A percentile compares a stretch with the other conserved stretches of the same genome.
Evolutionary conservation across 1,140 invertebrate species (phyloP).

Genomic region (Fopius arisanus): DNA sequence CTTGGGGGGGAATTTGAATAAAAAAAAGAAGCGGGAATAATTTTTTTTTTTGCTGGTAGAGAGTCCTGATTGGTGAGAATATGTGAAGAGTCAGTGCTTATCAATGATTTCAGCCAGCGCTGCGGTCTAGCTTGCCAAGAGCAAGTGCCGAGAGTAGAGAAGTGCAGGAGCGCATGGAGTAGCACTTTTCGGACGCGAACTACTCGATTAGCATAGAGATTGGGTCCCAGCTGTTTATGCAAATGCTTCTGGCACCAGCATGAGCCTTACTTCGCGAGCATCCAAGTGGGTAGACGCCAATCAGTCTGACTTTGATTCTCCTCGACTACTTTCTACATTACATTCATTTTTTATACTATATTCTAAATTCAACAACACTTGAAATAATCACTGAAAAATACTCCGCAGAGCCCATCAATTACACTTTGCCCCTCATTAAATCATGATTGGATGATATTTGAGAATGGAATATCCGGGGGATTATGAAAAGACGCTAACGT

Average conservation of each 20-base stretch:
- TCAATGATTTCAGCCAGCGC: background rate
- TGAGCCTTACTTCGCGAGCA: background rate
- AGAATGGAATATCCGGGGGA: background rate
- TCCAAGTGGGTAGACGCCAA: background rate
- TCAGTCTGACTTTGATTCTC: background rate
- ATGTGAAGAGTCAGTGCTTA: conserved; percentile 12
- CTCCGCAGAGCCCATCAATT: background rate
- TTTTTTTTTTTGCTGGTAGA: too few species aligned
- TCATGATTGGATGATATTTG: background rate
- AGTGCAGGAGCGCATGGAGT: background rate
- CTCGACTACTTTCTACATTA: background rate
- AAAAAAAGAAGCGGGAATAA: background rate
- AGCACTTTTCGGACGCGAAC: conserved; percentile 43
- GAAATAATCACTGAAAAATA: background rate
- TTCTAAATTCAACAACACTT: background rate
- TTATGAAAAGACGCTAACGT: conserved; percentile 2
- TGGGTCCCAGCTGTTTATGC: conserved; percentile 63
- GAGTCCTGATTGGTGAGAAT: too few species aligned
- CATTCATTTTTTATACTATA: background rate
- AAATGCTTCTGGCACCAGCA: conserved; percentile 43
- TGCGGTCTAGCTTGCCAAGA: background rate
- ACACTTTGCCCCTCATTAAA: background rate
- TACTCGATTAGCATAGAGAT: conserved; percentile 64
- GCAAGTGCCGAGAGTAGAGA: background rate
- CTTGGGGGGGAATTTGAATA: too few species aligned